These are phyloP conservation scores for Papilio gigon DNA, from an alignment of 2,888 invertebrate genomes.

Conservation along the genomic window DNA sequence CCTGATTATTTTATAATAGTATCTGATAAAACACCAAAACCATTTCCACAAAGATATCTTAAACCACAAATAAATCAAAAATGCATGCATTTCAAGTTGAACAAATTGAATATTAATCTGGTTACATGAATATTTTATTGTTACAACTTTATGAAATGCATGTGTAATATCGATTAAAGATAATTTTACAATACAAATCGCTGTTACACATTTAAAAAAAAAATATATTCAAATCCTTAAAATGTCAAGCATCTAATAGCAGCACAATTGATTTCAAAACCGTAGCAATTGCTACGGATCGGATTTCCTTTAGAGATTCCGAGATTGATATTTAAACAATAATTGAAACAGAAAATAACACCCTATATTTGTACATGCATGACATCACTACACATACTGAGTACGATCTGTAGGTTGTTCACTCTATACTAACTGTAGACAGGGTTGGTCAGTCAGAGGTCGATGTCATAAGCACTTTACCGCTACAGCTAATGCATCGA, in stretches of 20 bases:
- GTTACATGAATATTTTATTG: constrained; percentile 15
- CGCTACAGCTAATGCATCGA: constrained; percentile 7
- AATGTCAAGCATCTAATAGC: too few species aligned
- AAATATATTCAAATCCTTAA: too few species aligned
- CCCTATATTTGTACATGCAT: neutral
- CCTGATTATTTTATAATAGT: constrained; percentile 21
- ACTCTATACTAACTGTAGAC: neutral
- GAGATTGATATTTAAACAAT: neutral
- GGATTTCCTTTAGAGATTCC: neutral
- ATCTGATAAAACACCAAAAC: constrained; percentile 21
- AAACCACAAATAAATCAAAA: constrained; percentile 15
- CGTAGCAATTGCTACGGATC: constrained; percentile 18
- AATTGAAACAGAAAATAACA: neutral
- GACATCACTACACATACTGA: too few species aligned
- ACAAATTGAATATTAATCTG: constrained; percentile 22
- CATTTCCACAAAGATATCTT: constrained; percentile 13
- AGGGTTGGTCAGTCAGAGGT: constrained; percentile 15
- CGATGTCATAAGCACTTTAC: constrained; percentile 17
- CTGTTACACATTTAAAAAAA: neutral
- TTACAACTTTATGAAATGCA: constrained; percentile 10
- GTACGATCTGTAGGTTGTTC: too few species aligned
- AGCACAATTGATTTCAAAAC: neutral
- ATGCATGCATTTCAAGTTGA: constrained; percentile 13
- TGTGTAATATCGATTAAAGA: neutral
- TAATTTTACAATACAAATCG: neutral